phyloP scores from a whole-genome alignment of 2,797 vertebrate genomes.

The Micromesistius poutassou region DNA sequence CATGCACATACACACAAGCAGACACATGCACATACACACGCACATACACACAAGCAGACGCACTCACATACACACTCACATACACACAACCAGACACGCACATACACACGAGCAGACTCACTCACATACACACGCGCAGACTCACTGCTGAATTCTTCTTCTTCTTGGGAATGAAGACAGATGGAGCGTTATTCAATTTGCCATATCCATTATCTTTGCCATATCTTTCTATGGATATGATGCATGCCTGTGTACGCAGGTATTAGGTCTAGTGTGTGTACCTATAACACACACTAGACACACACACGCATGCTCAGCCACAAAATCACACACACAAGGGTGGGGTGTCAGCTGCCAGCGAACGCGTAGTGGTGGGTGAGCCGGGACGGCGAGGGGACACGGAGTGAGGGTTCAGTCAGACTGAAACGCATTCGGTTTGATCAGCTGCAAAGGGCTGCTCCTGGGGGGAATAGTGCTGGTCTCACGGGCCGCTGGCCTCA shows the following conservation, averaged over 20 bases:
- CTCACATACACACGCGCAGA: background rate
- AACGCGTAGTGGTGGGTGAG: background rate
- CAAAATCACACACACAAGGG: no score
- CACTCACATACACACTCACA: slow-evolving; percentile 23
- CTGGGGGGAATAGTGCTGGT: slow-evolving; percentile 46
- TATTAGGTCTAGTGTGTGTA: background rate
- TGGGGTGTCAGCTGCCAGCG: no score
- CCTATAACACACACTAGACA: background rate
- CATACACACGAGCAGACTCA: background rate
- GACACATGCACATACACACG: background rate
- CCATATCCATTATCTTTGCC: background rate
- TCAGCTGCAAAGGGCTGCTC: slow-evolving; percentile 42
- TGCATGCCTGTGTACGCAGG: background rate
- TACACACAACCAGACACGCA: slow-evolving; percentile 6
- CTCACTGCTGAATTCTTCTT: background rate
- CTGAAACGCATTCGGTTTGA: slow-evolving; percentile 32
- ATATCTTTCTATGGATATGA: background rate
- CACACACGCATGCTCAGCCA: no score
- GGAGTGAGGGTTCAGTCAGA: slow-evolving; percentile 29
- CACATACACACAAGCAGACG: background rate
- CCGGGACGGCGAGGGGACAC: background rate
- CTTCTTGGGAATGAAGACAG: background rate
- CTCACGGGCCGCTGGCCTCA: slow-evolving; percentile 3
- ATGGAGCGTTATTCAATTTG: background rate
- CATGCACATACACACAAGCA: background rate